Base-by-base conservation (phyloP, 2,888 invertebrate genomes). In the Acleris literana region DNA sequence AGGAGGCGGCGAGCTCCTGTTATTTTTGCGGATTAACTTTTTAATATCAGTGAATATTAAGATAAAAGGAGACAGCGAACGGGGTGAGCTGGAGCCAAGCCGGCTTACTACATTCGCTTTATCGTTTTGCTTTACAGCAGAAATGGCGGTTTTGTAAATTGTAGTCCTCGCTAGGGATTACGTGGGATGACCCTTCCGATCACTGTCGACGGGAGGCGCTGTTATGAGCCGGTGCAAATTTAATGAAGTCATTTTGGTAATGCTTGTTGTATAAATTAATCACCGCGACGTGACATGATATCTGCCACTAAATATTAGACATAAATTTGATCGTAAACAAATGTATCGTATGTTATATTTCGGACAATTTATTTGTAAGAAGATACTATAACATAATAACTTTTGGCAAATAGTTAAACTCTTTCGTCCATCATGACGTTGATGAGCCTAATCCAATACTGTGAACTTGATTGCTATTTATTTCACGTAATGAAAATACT, bases 121-220 rank as follows among this genome's bases (percentile, higher is more conserved):
- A 85, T 85, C 82, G 80, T 82, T 85, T 83, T 83, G 81, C 76
- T 80, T 82, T 82, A 84, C 82, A 85, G 82, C 81, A 81, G 79
- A 79, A 81, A 86, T 78, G 74, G 81, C 71, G 80, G 79, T 85
- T 87, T 86, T 86, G 84, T 82, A 86, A 85, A 87, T 83, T 82
- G 83, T 85, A 84, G 57, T 20, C 20, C 80, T 84, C 78, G 78
- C 78, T 73, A 76, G 80, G 86, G 89, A 90, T 91, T 92, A 90
- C 87, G 84, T 77, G 79, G 75, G 85, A 85, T 85, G 87, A 88
- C 85, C 92, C 82, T 78, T 81, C 81, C 81, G 86, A 91, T 89
- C 87, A 86, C 43, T 43, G 43, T 16, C 18, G 39, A 54, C 39
- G 54, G 39, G 33, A 54, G 18, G 17, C 52, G 52, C 52, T 39